phyloP scores from a whole-genome alignment of 1,140 invertebrate genomes.

The Danaus melanippus region DNA sequence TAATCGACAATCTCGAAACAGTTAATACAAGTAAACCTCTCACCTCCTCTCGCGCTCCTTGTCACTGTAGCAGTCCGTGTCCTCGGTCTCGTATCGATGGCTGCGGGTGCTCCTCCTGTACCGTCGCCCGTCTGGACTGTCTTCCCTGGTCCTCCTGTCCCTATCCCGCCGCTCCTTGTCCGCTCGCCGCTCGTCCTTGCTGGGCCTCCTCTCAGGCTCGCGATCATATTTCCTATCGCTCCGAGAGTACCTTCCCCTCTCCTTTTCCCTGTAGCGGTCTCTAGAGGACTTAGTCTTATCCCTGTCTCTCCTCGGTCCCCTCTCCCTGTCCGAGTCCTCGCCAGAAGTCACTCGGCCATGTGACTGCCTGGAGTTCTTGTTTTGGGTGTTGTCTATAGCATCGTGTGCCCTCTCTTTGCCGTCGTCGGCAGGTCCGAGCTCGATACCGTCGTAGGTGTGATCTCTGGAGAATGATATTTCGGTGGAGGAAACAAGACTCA shows the following conservation, averaged over 20 bases:
- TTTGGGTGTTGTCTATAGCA: conserved; percentile 34
- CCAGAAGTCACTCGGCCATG: conserved; percentile 52
- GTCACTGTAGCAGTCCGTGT: conserved; percentile 70
- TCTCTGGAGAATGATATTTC: conserved; percentile 53
- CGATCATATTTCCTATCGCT: conserved; percentile 53
- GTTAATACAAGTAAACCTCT: background rate
- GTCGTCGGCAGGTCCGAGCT: conserved; percentile 32
- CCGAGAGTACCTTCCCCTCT: conserved; percentile 45
- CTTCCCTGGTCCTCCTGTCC: conserved; percentile 26
- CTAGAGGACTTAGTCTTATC: conserved; percentile 50
- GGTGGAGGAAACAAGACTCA: conserved; percentile 47
- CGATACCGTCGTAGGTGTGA: conserved; percentile 45
- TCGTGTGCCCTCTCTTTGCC: conserved; percentile 45
- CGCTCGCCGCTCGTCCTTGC: conserved; percentile 39
- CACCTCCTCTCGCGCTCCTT: conserved; percentile 50
- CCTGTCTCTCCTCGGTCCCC: conserved; percentile 50
- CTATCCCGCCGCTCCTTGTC: conserved; percentile 48
- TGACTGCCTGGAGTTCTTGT: conserved; percentile 47
- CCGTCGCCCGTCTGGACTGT: conserved; percentile 35
- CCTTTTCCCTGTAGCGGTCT: conserved; percentile 40
- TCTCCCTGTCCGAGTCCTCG: conserved; percentile 63
- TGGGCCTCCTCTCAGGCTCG: conserved; percentile 42
- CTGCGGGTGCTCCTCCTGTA: conserved; percentile 40
- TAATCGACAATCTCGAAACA: too few relatives aligned
- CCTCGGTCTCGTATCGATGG: conserved; percentile 67